Conservation (phyloP, 37 sponge, comb jelly and placozoan species). For the Crambe crambe region DNA sequence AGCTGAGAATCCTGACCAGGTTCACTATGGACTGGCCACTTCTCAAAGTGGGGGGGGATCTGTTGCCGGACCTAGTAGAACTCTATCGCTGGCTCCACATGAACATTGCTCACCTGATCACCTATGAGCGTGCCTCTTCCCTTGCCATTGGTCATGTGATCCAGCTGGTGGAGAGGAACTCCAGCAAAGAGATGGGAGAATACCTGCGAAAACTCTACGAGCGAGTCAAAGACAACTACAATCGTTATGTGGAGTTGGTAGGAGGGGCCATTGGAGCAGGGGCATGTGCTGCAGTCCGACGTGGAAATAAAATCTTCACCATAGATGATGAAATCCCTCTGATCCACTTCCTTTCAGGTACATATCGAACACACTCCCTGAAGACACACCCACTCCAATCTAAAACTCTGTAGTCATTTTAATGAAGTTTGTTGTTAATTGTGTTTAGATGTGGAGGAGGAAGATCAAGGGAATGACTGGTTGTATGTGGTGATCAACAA, state of each 20-base stretch:
- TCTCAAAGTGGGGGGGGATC: slow-evolving; percentile 47
- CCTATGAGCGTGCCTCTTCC: slow-evolving; percentile 52
- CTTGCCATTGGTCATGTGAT: slow-evolving; percentile 56
- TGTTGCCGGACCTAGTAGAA: slow-evolving; percentile 84
- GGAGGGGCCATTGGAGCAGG: slow-evolving; percentile 86
- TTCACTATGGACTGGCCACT: slow-evolving; percentile 50
- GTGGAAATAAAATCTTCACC: slow-evolving; percentile 62
- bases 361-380: too few relatives aligned
- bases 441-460: slow-evolving; percentile 41
- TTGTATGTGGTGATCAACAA: slow-evolving; percentile 60
- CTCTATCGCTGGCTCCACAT: slow-evolving; percentile 85
- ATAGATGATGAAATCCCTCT: slow-evolving; percentile 72
- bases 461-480: slow-evolving; percentile 80
- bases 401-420: too few relatives aligned
- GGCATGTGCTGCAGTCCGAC: slow-evolving; percentile 63
- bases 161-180: slow-evolving; percentile 25
- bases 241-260: slow-evolving; percentile 76
- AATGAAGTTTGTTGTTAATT: too few relatives aligned
- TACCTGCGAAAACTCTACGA: slow-evolving; percentile 54
- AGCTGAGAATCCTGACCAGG: slow-evolving; percentile 22
- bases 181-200: slow-evolving; percentile 18
- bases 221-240: slow-evolving; percentile 71
- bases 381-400: too few relatives aligned
- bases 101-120: slow-evolving; percentile 52
- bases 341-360: slow-evolving; percentile 67